Evolutionary conservation across 2,113 vertebrate genomes (phyloP).

Genomic region (Chunga burmeisteri): DNA sequence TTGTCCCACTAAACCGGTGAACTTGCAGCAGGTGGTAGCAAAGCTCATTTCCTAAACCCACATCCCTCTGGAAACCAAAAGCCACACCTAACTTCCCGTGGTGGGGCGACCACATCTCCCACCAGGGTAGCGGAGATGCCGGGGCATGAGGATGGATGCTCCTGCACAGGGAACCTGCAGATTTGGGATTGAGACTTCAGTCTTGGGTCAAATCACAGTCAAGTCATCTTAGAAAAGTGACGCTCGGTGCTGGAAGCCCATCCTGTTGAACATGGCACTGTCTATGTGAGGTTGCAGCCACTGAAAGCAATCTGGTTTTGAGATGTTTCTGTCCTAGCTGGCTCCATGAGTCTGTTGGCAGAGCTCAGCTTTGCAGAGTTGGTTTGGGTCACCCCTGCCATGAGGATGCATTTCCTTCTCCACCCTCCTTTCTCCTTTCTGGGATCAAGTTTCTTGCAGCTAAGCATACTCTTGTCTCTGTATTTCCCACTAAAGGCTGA

Average conservation of each 20-base stretch:
- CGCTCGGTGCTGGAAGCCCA: fast-evolving
- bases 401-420: neutral
- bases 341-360: neutral
- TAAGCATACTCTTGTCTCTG: neutral
- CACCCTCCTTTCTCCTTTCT: neutral
- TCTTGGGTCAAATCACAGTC: neutral
- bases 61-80: neutral
- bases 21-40: neutral
- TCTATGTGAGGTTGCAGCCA: neutral
- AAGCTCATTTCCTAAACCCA: neutral
- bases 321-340: neutral
- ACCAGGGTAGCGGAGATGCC: fast-evolving
- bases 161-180: neutral
- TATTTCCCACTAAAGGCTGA: neutral
- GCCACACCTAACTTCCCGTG: neutral
- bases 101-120: neutral
- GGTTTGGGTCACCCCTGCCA: neutral
- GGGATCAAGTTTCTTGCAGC: neutral
- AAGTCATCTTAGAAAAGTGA: neutral
- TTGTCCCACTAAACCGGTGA: neutral
- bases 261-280: fast-evolving
- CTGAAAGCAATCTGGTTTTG: neutral
- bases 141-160: neutral
- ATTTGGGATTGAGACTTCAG: too few species aligned
- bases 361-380: neutral